These are phyloP conservation scores for Drosophila meridiana DNA, from an alignment of 2,888 invertebrate genomes.

Conservation along the genomic window DNA sequence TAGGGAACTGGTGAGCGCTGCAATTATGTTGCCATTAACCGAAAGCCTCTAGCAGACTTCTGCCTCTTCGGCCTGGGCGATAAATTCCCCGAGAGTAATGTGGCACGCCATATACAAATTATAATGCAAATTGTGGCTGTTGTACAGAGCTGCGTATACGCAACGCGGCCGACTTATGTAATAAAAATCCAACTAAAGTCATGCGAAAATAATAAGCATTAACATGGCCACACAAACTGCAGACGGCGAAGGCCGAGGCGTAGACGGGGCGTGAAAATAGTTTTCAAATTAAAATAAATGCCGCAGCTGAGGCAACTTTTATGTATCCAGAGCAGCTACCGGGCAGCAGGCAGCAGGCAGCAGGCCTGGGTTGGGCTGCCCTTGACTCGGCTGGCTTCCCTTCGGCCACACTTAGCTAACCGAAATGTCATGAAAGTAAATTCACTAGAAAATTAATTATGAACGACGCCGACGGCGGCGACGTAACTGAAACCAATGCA, in stretches of 20 bases:
- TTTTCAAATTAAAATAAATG: slow-evolving; percentile 81
- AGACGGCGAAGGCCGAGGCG: slow-evolving; percentile 8
- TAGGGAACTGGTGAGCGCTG: slow-evolving; percentile 27
- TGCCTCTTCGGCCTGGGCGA: slow-evolving; percentile 7
- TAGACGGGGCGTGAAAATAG: slow-evolving; percentile 65
- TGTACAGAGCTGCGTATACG: slow-evolving; percentile 70
- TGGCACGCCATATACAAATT: slow-evolving; percentile 73
- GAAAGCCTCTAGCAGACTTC: slow-evolving; percentile 68
- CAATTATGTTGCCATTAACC: slow-evolving; percentile 75
- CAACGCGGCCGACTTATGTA: slow-evolving; percentile 67
- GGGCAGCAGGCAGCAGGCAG: not conserved
- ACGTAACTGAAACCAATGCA: slow-evolving; percentile 61
- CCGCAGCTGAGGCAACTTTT: slow-evolving; percentile 75
- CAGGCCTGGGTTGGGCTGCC: slow-evolving; percentile 19
- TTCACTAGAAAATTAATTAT: slow-evolving; percentile 80
- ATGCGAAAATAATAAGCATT: slow-evolving; percentile 75
- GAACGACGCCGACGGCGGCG: slow-evolving; percentile 54
- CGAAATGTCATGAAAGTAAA: slow-evolving; percentile 78
- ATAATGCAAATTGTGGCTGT: slow-evolving; percentile 60
- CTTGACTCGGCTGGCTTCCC: slow-evolving; percentile 15
- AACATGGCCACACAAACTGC: slow-evolving; percentile 35
- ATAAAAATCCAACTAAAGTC: slow-evolving; percentile 77
- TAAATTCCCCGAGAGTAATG: slow-evolving; percentile 37
- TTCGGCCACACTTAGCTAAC: slow-evolving; percentile 61
- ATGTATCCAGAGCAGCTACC: slow-evolving; percentile 56